Percentiles rank a stretch among this genome's conserved stretches.
phyloP scores from a whole-genome alignment of 2,888 invertebrate species.

The Steinernema scapterisci region DNA sequence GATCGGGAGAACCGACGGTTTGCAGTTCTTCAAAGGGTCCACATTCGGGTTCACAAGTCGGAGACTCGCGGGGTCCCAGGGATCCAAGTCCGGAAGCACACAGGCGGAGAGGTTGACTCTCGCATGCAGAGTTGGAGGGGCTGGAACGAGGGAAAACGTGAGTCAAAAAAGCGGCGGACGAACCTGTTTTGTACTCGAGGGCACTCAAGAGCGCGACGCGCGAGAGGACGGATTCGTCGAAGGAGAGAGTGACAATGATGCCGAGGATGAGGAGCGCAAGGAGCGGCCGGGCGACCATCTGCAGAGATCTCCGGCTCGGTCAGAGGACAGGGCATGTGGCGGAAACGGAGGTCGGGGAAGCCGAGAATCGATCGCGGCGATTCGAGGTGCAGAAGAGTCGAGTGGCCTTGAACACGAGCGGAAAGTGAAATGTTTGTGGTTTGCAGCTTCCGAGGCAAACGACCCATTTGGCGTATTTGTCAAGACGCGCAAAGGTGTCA shows the following conservation, averaged over 20 bases:
- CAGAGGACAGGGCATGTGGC: constrained; percentile 12
- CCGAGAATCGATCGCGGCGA: background rate
- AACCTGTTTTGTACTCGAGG: constrained; percentile 28
- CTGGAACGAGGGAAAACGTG: background rate
- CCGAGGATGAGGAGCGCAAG: constrained; percentile 14
- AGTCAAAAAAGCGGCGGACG: background rate
- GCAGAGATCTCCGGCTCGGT: background rate
- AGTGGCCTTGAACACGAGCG: background rate
- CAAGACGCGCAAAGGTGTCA: background rate
- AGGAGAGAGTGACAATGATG: constrained; percentile 23
- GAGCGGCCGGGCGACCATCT: constrained; percentile 14
- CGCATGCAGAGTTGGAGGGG: background rate
- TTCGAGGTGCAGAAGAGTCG: background rate
- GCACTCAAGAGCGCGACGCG: background rate
- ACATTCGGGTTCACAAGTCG: constrained; percentile 5
- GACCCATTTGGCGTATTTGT: background rate
- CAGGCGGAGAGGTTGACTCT: constrained; percentile 3
- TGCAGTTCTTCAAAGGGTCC: constrained; percentile 36
- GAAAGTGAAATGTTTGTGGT: constrained; percentile 3
- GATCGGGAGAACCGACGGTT: constrained; percentile 18
- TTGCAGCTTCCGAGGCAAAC: background rate
- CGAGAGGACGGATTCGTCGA: constrained; percentile 20
- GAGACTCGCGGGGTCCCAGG: constrained; percentile 38
- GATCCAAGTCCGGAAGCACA: constrained; percentile 37
- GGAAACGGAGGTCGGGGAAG: constrained; percentile 1